Conservation (phyloP, 2,113 vertebrate species). For the Thunnus maccoyii region DNA sequence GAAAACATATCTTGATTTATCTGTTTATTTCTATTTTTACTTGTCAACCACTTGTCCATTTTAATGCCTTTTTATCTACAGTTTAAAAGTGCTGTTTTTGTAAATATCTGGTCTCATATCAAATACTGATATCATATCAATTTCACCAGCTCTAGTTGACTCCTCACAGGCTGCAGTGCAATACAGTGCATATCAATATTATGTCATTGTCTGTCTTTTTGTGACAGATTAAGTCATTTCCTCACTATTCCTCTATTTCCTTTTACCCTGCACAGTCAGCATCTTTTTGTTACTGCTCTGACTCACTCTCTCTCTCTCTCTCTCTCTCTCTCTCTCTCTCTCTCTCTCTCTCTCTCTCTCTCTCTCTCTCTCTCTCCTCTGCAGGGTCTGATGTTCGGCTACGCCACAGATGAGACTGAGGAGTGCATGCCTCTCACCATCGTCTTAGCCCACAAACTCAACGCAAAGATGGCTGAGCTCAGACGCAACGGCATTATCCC, state of each 20-base stretch:
- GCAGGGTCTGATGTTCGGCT: slow-evolving; percentile 98
- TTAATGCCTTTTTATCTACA: no score
- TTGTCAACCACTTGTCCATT: no score
- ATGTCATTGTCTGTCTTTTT: no score
- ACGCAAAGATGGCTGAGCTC: slow-evolving; percentile 92
- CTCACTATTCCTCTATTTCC: no score
- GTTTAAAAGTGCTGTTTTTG: no score
- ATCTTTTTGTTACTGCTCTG: not conserved
- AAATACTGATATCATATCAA: no score
- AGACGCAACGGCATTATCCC: slow-evolving; percentile 86
- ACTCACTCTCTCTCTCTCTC: not conserved
- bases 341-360: no score
- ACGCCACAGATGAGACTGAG: slow-evolving; percentile 96
- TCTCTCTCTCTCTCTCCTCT: not conserved
- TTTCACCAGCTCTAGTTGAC: not conserved
- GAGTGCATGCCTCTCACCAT: slow-evolving; percentile 98
- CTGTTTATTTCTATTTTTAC: no score
- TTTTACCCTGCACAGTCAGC: not conserved
- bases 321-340: not conserved
- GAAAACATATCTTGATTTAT: no score
- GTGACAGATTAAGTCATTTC: no score
- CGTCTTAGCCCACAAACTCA: slow-evolving; percentile 95
- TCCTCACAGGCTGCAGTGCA: no score
- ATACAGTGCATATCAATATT: not conserved
- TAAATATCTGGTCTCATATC: no score